phyloP scores from a whole-genome alignment of 92 coral and sea anemone genomes.

The Umimayanthus chanpuru region DNA sequence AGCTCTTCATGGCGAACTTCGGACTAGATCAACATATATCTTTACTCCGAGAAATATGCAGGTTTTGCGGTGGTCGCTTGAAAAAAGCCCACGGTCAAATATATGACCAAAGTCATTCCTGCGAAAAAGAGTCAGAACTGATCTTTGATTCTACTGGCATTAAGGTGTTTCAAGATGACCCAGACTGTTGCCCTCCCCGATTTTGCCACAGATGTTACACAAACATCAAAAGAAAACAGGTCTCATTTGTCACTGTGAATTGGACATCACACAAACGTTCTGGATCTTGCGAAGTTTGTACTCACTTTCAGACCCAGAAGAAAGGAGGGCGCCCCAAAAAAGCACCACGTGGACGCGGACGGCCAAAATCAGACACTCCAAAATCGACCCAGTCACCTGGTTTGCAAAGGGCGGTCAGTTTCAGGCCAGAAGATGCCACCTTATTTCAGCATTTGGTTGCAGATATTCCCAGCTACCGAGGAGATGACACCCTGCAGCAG shows the following conservation, averaged over 20 bases:
- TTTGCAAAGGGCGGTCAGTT: too few relatives aligned
- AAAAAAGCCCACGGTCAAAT: conserved; percentile 27
- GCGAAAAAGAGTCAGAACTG: not conserved
- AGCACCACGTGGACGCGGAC: not conserved
- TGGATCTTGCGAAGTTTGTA: conserved; percentile 19
- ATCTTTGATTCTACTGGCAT: not conserved
- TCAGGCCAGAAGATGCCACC: not conserved
- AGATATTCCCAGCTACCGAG: conserved; percentile 13
- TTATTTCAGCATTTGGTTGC: not conserved
- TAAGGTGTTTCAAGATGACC: not conserved
- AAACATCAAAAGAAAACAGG: conserved; percentile 4
- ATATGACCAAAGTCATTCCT: conserved; percentile 2
- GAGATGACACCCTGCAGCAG: conserved; percentile 26
- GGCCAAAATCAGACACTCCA: not conserved
- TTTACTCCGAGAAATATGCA: conserved; percentile 1
- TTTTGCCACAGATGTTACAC: conserved; percentile 20
- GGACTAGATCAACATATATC: not conserved
- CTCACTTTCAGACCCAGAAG: conserved; percentile 9
- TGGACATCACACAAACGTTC: conserved; percentile 18
- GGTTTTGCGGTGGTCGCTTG: conserved; percentile 11
- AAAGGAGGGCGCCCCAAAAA: conserved; percentile 27
- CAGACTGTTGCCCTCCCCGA: conserved; percentile 8
- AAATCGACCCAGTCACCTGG: not conserved
- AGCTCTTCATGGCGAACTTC: not conserved
- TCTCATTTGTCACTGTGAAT: not conserved